Evolutionary conservation across 2,797 vertebrate species (phyloP).

Genomic region (Lithobates pipiens): DNA sequence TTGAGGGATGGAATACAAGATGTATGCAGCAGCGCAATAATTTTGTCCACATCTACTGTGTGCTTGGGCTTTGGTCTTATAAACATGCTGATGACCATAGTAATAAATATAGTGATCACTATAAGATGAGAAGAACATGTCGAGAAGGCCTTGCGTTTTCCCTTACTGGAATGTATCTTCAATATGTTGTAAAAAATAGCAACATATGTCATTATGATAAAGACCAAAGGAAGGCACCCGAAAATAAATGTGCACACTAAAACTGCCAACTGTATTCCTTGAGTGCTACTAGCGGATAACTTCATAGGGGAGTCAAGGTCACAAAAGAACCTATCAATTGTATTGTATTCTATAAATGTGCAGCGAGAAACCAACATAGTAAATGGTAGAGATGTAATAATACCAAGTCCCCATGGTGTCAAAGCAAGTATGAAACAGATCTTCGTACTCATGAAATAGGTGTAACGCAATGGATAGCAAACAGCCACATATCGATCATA

Average conservation of each 20-base stretch:
- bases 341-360: constrained; percentile 39
- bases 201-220: constrained; percentile 17
- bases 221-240: background rate
- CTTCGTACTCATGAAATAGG: constrained; percentile 17
- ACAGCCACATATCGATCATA: constrained; percentile 8
- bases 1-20: constrained; percentile 1
- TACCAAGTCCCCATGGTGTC: constrained; percentile 5
- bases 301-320: constrained; percentile 49
- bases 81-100: background rate
- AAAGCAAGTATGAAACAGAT: background rate
- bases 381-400: constrained; percentile 34
- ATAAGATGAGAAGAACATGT: background rate
- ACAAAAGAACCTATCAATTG: constrained; percentile 59
- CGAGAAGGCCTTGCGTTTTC: constrained; percentile 19
- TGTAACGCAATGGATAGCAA: constrained; percentile 46
- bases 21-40: constrained; percentile 8
- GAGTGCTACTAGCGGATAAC: constrained; percentile 42
- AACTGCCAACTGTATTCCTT: background rate
- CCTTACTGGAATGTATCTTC: constrained; percentile 10
- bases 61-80: constrained; percentile 30
- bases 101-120: constrained; percentile 32
- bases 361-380: constrained; percentile 20
- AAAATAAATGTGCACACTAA: background rate
- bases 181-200: constrained; percentile 18
- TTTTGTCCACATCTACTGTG: constrained; percentile 13